Conservation (phyloP, 2,113 vertebrate genomes). For the Haemorhous mexicanus region DNA sequence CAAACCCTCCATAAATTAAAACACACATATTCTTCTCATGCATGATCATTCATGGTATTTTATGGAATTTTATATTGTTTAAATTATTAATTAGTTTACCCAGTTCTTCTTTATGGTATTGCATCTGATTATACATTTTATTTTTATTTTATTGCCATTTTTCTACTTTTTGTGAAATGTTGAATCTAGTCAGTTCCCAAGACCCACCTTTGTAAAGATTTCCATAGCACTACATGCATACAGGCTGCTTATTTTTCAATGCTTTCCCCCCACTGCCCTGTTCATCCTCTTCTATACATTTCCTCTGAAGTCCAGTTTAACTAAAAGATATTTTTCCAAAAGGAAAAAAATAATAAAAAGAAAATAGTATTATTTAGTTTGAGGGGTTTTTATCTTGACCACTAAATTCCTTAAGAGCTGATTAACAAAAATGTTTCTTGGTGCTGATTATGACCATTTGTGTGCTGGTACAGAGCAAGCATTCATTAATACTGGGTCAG, state of each 20-base stretch:
- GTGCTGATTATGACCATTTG: neutral
- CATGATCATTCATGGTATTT: neutral
- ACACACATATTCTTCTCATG: neutral
- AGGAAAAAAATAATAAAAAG: neutral
- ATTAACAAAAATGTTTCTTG: neutral
- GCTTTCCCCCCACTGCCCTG: neutral
- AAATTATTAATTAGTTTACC: neutral
- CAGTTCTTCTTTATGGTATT: neutral
- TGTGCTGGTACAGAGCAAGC: neutral
- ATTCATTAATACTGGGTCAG: neutral
- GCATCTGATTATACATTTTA: neutral
- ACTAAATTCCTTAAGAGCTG: neutral
- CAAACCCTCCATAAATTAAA: neutral
- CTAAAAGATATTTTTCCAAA: neutral
- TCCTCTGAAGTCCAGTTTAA: neutral
- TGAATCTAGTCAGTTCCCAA: neutral
- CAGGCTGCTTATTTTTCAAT: neutral
- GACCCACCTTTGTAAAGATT: neutral
- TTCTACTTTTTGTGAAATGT: neutral
- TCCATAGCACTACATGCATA: neutral
- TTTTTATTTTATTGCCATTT: neutral
- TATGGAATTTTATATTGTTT: neutral
- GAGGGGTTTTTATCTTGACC: accelerated
- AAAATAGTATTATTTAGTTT: neutral
- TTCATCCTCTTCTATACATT: neutral